Evolutionary conservation across 2,797 vertebrate genomes (phyloP).

Genomic region (Scarus forsteni): DNA sequence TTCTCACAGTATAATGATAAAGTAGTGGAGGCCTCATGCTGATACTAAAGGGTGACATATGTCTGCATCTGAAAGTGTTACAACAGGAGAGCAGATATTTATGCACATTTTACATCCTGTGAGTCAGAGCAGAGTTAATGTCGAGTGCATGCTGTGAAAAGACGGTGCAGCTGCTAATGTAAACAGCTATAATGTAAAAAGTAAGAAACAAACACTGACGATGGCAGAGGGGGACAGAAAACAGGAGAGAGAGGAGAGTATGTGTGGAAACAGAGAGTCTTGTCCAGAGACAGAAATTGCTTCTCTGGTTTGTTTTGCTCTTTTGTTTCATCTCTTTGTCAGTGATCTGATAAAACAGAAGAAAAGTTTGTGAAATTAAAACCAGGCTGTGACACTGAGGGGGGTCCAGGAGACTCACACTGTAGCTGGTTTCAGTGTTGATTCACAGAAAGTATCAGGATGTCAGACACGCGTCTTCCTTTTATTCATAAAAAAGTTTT

Average conservation of each 20-base stretch:
- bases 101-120: not conserved
- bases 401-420: not conserved
- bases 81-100: not conserved
- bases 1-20: not conserved
- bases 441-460: not conserved
- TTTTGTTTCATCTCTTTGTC: not conserved
- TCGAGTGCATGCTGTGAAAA: not conserved
- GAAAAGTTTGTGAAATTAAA: conserved; percentile 2
- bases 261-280: conserved; percentile 1
- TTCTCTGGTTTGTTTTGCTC: conserved; percentile 5
- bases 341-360: conserved; percentile 7
- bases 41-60: not conserved
- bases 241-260: not conserved
- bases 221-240: conserved; percentile 20
- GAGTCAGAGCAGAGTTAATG: not conserved
- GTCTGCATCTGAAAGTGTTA: not conserved
- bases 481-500: not conserved
- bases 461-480: not conserved
- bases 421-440: conserved; percentile 3
- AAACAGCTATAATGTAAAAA: not conserved
- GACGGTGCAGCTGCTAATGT: not conserved
- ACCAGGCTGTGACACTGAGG: conserved; percentile 18
- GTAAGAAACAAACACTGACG: conserved; percentile 25
- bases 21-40: not conserved
- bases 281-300: conserved; percentile 11